These are phyloP conservation scores for Ondatra zibethicus DNA, from an alignment of 2,113 vertebrate genomes.

Conservation along the genomic window DNA sequence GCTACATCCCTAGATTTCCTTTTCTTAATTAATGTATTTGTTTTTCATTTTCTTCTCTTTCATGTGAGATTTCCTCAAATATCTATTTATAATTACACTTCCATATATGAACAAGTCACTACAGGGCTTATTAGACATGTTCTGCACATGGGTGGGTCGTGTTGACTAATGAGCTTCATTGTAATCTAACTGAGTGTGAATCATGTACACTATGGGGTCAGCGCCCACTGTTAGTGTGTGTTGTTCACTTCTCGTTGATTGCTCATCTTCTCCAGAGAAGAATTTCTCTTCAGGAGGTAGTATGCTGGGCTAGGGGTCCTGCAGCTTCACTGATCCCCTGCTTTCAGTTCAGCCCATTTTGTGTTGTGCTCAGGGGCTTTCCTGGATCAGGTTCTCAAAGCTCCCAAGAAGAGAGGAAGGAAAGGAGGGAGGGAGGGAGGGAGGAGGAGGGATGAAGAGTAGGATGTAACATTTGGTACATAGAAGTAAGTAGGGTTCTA, in stretches of 20 bases:
- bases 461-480: not conserved
- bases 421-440: too few relatives aligned
- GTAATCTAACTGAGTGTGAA: not conserved
- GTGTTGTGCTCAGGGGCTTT: not conserved
- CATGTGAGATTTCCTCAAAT: not conserved
- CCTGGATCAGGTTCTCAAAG: not conserved
- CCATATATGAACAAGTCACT: not conserved
- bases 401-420: not conserved
- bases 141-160: not conserved
- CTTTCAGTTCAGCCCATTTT: not conserved
- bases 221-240: not conserved
- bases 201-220: not conserved
- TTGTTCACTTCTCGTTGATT: not conserved
- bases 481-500: not conserved
- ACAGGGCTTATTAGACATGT: not conserved
- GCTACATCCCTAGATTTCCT: not conserved
- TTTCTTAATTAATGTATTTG: not conserved
- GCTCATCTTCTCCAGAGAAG: not conserved
- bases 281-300: not conserved
- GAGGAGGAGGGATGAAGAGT: fast-evolving
- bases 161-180: not conserved
- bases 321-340: not conserved
- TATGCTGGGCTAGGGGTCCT: not conserved
- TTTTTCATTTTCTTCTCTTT: conserved; percentile 27
- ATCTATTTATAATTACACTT: conserved; percentile 1